These are phyloP conservation scores for Corythornis madagascariensis DNA, from an alignment of 2,113 vertebrate genomes.

Conservation along the genomic window DNA sequence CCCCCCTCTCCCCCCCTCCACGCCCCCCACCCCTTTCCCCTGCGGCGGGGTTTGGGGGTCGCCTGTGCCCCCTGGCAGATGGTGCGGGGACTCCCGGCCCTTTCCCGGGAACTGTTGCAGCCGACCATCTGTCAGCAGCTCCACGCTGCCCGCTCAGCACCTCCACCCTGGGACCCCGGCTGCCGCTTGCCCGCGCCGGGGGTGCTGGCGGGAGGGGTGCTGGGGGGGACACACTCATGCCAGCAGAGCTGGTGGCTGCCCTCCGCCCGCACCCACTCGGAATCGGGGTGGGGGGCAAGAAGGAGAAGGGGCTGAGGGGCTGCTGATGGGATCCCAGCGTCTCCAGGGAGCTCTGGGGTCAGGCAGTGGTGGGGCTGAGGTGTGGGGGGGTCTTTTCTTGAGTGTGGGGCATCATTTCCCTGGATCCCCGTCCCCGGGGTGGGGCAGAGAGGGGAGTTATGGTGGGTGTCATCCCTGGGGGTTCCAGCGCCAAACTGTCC, in stretches of 20 bases:
- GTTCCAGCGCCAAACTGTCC: background rate
- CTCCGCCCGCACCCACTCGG: background rate
- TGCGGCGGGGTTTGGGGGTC: conserved; percentile 22
- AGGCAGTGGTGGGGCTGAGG: background rate
- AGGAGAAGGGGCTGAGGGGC: background rate
- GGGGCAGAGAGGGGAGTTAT: rapidly evolving
- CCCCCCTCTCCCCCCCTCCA: background rate
- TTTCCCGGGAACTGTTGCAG: background rate
- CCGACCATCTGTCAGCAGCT: conserved; percentile 47
- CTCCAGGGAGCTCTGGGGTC: background rate
- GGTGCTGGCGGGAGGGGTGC: background rate
- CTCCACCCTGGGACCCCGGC: background rate
- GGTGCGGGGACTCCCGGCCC: conserved; percentile 30
- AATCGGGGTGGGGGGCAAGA: too few species aligned
- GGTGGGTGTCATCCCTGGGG: background rate
- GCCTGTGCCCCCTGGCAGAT: conserved; percentile 64
- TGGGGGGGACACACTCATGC: background rate
- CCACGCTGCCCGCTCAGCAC: too few species aligned
- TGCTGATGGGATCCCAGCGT: background rate
- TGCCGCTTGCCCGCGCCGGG: background rate
- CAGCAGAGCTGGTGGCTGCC: background rate
- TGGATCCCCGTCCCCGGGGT: too few species aligned
- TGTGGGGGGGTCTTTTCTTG: background rate
- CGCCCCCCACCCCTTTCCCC: background rate
- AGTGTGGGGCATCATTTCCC: too few species aligned